Evolutionary conservation across 2,888 invertebrate species (phyloP).

Genomic region (Chrysolina haemoptera): DNA sequence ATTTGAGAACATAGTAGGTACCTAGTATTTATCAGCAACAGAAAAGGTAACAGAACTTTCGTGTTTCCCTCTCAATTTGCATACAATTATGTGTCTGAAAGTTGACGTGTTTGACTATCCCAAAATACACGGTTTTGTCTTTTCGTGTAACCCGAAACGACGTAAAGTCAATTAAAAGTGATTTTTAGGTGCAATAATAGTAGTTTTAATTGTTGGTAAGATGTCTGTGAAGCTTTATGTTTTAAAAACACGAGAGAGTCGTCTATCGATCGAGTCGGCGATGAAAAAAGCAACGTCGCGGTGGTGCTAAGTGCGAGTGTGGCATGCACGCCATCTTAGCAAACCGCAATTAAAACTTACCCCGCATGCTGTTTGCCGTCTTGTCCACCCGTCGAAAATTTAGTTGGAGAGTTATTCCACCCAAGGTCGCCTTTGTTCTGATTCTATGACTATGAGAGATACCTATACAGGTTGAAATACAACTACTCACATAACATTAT

Average conservation of each 20-base stretch:
- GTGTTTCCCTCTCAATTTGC: slow-evolving; percentile 24
- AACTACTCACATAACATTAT: no score
- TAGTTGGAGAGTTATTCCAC: no score
- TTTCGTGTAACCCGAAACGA: slow-evolving; percentile 48
- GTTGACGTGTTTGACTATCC: slow-evolving; percentile 13
- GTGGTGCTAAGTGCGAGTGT: slow-evolving; percentile 71
- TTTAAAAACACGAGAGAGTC: slow-evolving; percentile 69
- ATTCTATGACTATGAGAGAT: no score
- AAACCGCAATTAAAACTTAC: slow-evolving; percentile 69
- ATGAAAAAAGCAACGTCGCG: slow-evolving; percentile 68
- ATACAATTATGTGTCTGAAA: neutral
- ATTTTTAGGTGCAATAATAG: slow-evolving; percentile 55
- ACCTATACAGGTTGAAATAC: no score
- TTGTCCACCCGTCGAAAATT: slow-evolving; percentile 15
- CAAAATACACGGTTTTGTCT: slow-evolving; percentile 15
- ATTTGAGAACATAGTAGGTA: no score
- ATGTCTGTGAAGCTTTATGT: slow-evolving; percentile 65
- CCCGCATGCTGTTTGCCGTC: slow-evolving; percentile 40
- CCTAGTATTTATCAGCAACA: no score
- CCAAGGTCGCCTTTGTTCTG: no score
- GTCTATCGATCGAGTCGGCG: slow-evolving; percentile 65
- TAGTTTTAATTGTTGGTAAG: slow-evolving; percentile 60
- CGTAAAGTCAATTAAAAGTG: slow-evolving; percentile 53
- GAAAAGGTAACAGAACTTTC: slow-evolving; percentile 38
- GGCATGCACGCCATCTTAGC: slow-evolving; percentile 71